A percentile compares a stretch with the other conserved stretches of the same genome.
Conservation (phyloP, 2,888 invertebrate species). For the Melanostoma scalare region DNA sequence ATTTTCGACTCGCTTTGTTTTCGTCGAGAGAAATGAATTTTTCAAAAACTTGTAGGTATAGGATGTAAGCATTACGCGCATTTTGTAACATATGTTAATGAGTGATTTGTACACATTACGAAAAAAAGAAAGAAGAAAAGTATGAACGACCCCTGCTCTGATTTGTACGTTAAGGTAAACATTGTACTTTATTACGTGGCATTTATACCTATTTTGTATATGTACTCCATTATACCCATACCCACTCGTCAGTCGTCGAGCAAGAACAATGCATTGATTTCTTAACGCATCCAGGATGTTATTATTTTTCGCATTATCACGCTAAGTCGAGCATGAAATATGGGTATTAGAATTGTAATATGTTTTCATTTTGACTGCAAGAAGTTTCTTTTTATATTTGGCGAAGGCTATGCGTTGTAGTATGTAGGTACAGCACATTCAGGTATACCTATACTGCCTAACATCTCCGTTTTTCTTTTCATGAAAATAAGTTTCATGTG, state of each 20-base stretch:
- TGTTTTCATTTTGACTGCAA: slow-evolving; percentile 44
- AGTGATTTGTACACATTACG: neutral
- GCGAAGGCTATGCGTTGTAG: too few species aligned
- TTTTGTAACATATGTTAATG: slow-evolving; percentile 12
- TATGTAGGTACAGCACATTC: too few species aligned
- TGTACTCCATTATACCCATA: too few species aligned
- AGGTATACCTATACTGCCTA: too few species aligned
- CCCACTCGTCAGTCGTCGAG: neutral
- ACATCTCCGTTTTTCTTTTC: too few species aligned
- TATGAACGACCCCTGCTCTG: neutral
- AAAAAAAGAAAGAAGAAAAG: neutral
- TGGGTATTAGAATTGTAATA: slow-evolving; percentile 64
- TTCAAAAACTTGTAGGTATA: slow-evolving; percentile 4
- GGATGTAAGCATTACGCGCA: slow-evolving; percentile 9
- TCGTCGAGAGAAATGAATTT: neutral
- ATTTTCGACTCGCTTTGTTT: slow-evolving; percentile 13
- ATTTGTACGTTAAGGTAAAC: too few species aligned
- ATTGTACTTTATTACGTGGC: too few species aligned
- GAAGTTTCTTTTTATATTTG: slow-evolving; percentile 44
- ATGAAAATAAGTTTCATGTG: too few species aligned
- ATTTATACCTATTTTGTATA: too few species aligned
- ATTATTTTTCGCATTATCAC: slow-evolving; percentile 69
- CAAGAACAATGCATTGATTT: slow-evolving; percentile 68
- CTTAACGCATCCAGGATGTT: slow-evolving; percentile 65
- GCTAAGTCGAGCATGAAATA: slow-evolving; percentile 63